Conservation (phyloP, 2,888 invertebrate species). For the Harpalus rufipes region DNA sequence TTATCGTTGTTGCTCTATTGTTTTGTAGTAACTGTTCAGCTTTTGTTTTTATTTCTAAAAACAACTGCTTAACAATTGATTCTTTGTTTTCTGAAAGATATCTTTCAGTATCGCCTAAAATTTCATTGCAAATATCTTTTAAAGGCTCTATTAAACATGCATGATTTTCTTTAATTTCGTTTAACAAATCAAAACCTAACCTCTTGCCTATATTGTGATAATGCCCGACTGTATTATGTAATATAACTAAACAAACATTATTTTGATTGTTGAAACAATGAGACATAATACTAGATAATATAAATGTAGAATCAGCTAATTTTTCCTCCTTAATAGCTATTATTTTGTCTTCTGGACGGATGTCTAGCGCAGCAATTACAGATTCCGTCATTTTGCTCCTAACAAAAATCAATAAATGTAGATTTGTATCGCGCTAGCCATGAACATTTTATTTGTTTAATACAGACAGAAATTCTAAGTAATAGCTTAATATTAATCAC, state of each 20-base stretch:
- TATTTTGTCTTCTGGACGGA: constrained; percentile 81
- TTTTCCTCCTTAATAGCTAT: constrained; percentile 85
- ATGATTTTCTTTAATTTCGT: constrained; percentile 77
- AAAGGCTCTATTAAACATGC: constrained; percentile 80
- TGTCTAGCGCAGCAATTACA: constrained; percentile 82
- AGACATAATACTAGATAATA: constrained; percentile 84
- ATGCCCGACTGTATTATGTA: constrained; percentile 86
- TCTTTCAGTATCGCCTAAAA: constrained; percentile 69
- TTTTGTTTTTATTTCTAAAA: constrained; percentile 76
- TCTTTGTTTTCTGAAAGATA: constrained; percentile 71
- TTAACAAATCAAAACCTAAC: constrained; percentile 84
- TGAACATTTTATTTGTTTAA: too few relatives aligned
- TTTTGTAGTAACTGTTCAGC: constrained; percentile 73
- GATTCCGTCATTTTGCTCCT: constrained; percentile 79
- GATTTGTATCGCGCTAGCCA: too few relatives aligned
- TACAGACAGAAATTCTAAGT: too few relatives aligned
- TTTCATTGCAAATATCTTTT: constrained; percentile 77
- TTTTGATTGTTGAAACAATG: constrained; percentile 83
- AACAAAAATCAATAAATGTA: background rate
- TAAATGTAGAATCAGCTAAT: constrained; percentile 86
- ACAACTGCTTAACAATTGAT: constrained; percentile 76
- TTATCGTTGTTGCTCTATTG: constrained; percentile 74
- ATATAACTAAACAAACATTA: constrained; percentile 81
- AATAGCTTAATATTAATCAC: too few relatives aligned
- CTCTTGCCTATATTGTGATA: constrained; percentile 87